Evolutionary conservation across 2,888 invertebrate genomes (phyloP), one percentile per base, ranked within the genome.

Genomic region (Ellobium chinense): DNA sequence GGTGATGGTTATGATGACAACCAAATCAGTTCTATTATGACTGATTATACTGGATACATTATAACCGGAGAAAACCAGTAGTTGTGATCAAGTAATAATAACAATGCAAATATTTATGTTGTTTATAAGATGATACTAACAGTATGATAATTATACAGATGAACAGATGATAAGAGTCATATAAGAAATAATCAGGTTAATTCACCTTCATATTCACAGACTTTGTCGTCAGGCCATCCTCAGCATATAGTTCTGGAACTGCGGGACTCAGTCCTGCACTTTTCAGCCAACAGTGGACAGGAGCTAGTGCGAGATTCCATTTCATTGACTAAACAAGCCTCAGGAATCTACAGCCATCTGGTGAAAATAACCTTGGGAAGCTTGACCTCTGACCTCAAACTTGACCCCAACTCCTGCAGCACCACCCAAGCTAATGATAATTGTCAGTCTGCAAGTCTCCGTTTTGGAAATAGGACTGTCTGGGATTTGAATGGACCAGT

Each of bases 211-310:
- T 68, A 62, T 39, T 68, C 72, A 5, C 78, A 86, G 86, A 82
- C 70, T 5, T 73, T 70, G 21, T 36, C 39, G 2, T 46, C 60
- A 46, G 85, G 85, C n/a, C 68, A 60, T 14, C 83, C 85, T 7
- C 87, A 86, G 34, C 89, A 89, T 73, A 68, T 89, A 29, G 80
- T 84, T 5, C 7, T 90, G 0, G 84, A 87, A 56, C 78, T 90
- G 36, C 27, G 58, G 12, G 27, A 85, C 14, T 81, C 81, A 7
- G 63, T 66, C 2, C 68, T 89, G 3, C 70, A 78, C 39, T 46
- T 87, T 21, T 85, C 88, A 14, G 81, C 84, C 54, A 87, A 84
- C 73, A 81, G 86, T 31, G 85, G 87, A 39, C 77, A 80, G 12
- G 82, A 85, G 78, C 83, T 85, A 27, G 56, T 84, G 12, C 58